Base-by-base conservation (phyloP, 2,797 vertebrate genomes). In the Lemur catta region DNA sequence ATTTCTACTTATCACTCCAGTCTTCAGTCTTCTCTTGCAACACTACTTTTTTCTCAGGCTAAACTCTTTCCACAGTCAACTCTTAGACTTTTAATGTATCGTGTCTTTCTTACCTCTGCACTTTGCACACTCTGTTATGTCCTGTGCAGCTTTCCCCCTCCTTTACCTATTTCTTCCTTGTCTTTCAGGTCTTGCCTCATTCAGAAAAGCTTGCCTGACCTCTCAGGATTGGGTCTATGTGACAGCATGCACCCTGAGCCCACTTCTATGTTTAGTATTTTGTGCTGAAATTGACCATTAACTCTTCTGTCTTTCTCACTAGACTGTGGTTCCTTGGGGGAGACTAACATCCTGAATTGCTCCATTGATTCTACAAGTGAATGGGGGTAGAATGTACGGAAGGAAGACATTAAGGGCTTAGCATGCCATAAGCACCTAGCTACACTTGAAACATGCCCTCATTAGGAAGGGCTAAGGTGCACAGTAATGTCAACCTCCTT, bases 371-470 rank as follows among this genome's bases (percentile, higher is more conserved):
- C 52, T 80, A 13, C 28, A 52, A 46, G 20, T 22, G 74, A 65
- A 18, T 46, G 30, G 28, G 61, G 2, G 28, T n/a, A 41, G 48
- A 55, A 69, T 24, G 1, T 6, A 2, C 75, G 17, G 12, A 41
- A 24, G 18, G 43, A 46, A 67, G 61, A 67, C 33, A 43, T 17
- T 41, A 22, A 61, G 41, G 30, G 7, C 59, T 17, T 41, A 50
- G 8, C 26, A 57, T 0, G 0, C 22, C 0, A 0, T 74, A 15
- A 61, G n/a, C 50, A 61, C 57, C 14, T 41, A 50, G 43, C 8
- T 50, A 11, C 30, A 48, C 11, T 80, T 67, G 74, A 91, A 74
- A 69, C 28, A 57, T 61, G 30, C 14, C 52, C 33, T 7, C 43
- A 30, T 4, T 17, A 22, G 26, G 63, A 94, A 55, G 12, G 4